Evolutionary conservation across 2,888 invertebrate genomes (phyloP).

Genomic region (Diaperis boleti): DNA sequence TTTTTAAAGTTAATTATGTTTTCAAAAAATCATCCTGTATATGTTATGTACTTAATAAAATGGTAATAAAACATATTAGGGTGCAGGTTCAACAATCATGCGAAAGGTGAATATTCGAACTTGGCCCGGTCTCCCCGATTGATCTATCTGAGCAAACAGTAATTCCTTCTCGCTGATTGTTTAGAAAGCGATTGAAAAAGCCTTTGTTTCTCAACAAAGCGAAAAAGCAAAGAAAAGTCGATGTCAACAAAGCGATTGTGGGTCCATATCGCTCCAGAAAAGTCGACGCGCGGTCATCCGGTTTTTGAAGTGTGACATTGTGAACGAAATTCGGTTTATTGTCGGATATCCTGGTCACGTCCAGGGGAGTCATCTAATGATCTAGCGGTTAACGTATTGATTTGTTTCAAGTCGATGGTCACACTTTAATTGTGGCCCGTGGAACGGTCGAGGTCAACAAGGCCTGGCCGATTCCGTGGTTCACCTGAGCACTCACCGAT

Average conservation of each 20-base stretch:
- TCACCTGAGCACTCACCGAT: constrained; percentile 35
- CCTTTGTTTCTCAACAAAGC: constrained; percentile 15
- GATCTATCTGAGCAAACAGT: constrained; percentile 2
- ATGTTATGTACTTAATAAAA: no score
- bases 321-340: constrained; percentile 24
- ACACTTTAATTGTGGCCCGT: constrained; percentile 41
- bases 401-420: constrained; percentile 46
- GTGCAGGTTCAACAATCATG: no score
- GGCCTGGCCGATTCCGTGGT: constrained; percentile 34
- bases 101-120: not conserved
- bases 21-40: no score
- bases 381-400: constrained; percentile 42
- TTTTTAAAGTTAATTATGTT: no score
- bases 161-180: constrained; percentile 15
- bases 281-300: constrained; percentile 6
- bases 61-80: no score
- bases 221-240: constrained; percentile 13
- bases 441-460: constrained; percentile 40
- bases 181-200: constrained; percentile 10
- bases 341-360: constrained; percentile 28
- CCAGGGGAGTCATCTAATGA: constrained; percentile 34
- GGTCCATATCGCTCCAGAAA: constrained; percentile 3
- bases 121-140: not conserved
- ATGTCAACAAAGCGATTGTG: constrained; percentile 11
- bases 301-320: constrained; percentile 7